These are phyloP conservation scores for Nymphalis c-album DNA, from an alignment of 2,888 invertebrate species.

Conservation along the genomic window DNA sequence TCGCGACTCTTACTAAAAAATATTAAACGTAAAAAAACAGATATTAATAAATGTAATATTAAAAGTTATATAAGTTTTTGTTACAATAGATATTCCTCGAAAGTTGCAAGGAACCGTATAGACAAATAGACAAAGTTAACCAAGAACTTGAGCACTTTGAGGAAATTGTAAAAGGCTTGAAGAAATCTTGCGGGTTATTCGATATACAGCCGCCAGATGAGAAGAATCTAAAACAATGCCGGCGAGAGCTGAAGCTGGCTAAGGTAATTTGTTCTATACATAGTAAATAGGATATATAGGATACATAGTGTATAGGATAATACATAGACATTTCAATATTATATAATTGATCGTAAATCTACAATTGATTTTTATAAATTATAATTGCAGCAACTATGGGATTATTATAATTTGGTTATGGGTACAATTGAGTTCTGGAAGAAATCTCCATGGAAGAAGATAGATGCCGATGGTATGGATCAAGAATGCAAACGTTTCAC, in stretches of 20 bases:
- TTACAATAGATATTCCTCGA: constrained; percentile 81
- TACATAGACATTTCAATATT: neutral
- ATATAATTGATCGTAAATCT: neutral
- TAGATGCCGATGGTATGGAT: constrained; percentile 97
- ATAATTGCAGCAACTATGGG: constrained; percentile 90
- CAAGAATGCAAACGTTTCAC: constrained; percentile 96
- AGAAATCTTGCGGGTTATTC: constrained; percentile 89
- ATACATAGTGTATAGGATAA: too few species aligned
- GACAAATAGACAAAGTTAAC: constrained; percentile 85
- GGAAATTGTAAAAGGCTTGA: constrained; percentile 83
- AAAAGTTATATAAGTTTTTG: neutral
- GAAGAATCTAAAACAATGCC: constrained; percentile 86
- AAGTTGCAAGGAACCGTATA: constrained; percentile 85
- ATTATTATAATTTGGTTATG: constrained; percentile 90
- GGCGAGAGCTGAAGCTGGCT: constrained; percentile 87
- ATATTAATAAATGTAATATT: too few species aligned
- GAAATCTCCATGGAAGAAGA: constrained; percentile 95
- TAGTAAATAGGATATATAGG: too few species aligned
- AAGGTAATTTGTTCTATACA: constrained; percentile 76
- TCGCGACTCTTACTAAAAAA: neutral
- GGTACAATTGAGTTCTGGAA: constrained; percentile 96
- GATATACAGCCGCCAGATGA: constrained; percentile 93
- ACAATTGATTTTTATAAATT: constrained; percentile 25
- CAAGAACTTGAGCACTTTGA: constrained; percentile 85
- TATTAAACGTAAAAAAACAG: too few species aligned